These are phyloP conservation scores for Zaprionus africanus DNA, from an alignment of 1,140 invertebrate species.

Conservation along the genomic window DNA sequence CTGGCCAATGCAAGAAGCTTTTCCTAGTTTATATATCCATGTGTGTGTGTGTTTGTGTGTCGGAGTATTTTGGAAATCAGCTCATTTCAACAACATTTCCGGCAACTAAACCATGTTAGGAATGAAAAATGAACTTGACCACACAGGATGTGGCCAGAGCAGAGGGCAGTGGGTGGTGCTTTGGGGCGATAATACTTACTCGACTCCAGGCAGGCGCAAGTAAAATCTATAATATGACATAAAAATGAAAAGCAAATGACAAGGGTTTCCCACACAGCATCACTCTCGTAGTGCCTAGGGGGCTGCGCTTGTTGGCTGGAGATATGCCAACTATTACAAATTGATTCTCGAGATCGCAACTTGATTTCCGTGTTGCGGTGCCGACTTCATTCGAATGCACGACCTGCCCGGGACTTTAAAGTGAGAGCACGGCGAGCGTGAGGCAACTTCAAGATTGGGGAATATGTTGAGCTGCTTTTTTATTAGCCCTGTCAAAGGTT, in stretches of 20 bases:
- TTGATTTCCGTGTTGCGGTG: slow-evolving; percentile 45
- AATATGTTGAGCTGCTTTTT: slow-evolving; percentile 47
- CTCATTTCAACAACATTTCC: slow-evolving; percentile 80
- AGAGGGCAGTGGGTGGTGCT: slow-evolving; percentile 1
- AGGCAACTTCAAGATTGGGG: slow-evolving; percentile 35
- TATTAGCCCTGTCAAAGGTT: slow-evolving; percentile 76
- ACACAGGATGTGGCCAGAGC: slow-evolving; percentile 20
- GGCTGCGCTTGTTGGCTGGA: slow-evolving; percentile 67
- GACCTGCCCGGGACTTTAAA: slow-evolving; percentile 44
- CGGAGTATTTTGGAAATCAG: slow-evolving; percentile 64
- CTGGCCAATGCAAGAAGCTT: slow-evolving; percentile 17
- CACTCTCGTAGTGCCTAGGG: slow-evolving; percentile 40
- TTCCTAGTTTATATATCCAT: slow-evolving; percentile 13
- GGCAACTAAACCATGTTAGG: slow-evolving; percentile 75
- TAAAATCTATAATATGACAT: slow-evolving; percentile 79
- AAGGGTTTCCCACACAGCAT: slow-evolving; percentile 52
- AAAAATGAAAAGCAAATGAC: slow-evolving; percentile 81
- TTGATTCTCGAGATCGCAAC: slow-evolving; percentile 65
- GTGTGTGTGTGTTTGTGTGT: slow-evolving; percentile 40
- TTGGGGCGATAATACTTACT: slow-evolving; percentile 32
- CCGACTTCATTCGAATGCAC: slow-evolving; percentile 60
- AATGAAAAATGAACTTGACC: slow-evolving; percentile 77
- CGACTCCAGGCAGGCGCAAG: slow-evolving; percentile 12
- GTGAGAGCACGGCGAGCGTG: slow-evolving; percentile 20
- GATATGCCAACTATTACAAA: slow-evolving; percentile 82